Base-by-base conservation (phyloP, 1,140 invertebrate species). In the Lysiphlebus fabarum region DNA sequence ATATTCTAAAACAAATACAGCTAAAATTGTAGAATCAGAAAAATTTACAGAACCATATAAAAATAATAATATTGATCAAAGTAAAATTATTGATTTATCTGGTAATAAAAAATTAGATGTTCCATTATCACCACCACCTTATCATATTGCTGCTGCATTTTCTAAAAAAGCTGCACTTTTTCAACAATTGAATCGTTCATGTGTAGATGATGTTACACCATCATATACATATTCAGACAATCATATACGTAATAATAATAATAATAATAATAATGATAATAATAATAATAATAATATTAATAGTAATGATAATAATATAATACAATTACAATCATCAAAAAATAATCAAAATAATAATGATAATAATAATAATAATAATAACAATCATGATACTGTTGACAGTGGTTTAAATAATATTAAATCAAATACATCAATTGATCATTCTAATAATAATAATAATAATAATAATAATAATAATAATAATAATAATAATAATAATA, bases 111-210 rank as follows among this genome's bases (percentile, higher is more conserved):
- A 66, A 6, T 73, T 67, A 40, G 74, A 75, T 10, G 55, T 71
- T 26, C 75, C 74, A 10, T 73, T 70, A 5, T 71, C 75, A 14
- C 86, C 86, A 7, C 86, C 86, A 3, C 86, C 86, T 1, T 88
- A 87, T 77, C 85, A 87, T 62, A 86, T 87, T 61, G 86, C 86
- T 8, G 85, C 86, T 5, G 84, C 81, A 5, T 86, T 86, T 67
- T 87, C 86, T 1, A 86, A 85, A 73, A 85, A 86, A 61, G 85
- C 85, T 48, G 64, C 81, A 65, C 67, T 82, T 64, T 79, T 83
- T 60, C 72, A 79, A 62, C 74, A 77, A 56, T 65, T 74, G 6
- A 75, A 71, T 48, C 69, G 68, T 47, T 63, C 73, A 71, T 67
- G 14, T 63, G 56, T 33, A 33, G 37, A 47, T 34, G 12, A n/a